Base-by-base conservation (phyloP, 2,113 vertebrate genomes). In the Kryptolebias marmoratus region DNA sequence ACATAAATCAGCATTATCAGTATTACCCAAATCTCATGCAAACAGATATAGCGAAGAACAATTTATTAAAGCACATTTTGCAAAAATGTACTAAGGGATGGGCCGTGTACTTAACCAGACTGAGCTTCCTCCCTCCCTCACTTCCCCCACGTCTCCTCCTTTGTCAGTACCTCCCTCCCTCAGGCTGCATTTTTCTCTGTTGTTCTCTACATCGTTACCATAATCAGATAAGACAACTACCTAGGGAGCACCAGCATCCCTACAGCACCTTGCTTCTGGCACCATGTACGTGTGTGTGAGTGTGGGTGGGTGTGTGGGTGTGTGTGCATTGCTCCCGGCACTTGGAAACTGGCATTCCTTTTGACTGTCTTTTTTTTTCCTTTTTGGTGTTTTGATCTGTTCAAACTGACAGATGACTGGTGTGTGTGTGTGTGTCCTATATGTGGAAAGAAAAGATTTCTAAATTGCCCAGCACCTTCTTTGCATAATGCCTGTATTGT, bases 151-250 rank as follows among this genome's bases (percentile, higher is more conserved):
- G 61, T 71, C 71, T 75, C 69, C 64, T 32, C 73, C 72, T 77
- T 79, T 71, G 64, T 64, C 79, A 72, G 66, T 75, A 70, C 80
- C 81, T 68, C 78, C 70, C 80, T 86, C 89, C 91, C 85, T 64
- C 77, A 81, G 86, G 87, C 89, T 74, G 88, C 77, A 57, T 86
- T 84, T 91, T 85, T 77, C 89, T 83, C 84, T 75, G 65, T 84
- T 75, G 80, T 77, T 88, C 86, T 89, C 84, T 70, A 86, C 88
- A 83, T 89, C 80, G 89, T 91, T 92, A 91, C 88, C 91, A 92
- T 94, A 93, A 94, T 93, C 88, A 92, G 87, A 87, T 89, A 80
- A 87, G 93, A 94, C 92, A 93, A 90, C 89, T 87, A 90, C 90
- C 92, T 89, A 87, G 89, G 90, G 90, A 90, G 90, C 91, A 86